Evolutionary conservation across 2,113 vertebrate species (phyloP).

Genomic region (Dipodomys ordii): DNA sequence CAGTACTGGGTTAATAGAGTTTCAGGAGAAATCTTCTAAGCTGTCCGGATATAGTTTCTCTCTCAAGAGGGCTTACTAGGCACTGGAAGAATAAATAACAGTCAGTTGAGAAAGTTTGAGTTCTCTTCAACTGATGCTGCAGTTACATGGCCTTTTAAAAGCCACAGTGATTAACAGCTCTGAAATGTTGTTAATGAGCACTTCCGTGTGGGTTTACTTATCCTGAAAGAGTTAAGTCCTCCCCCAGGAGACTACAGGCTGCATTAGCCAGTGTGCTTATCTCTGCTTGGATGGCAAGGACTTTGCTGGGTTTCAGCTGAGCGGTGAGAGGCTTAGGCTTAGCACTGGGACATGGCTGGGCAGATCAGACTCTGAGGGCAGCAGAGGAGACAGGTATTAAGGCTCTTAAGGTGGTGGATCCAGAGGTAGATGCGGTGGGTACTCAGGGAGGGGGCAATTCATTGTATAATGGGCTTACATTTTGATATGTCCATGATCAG

Average conservation of each 20-base stretch:
- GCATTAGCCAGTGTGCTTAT: conserved; percentile 20
- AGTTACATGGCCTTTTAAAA: conserved; percentile 41
- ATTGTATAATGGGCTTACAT: no score
- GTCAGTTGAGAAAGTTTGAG: background rate
- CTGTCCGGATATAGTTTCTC: conserved; percentile 33
- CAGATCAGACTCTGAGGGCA: background rate
- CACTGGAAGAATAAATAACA: conserved; percentile 48
- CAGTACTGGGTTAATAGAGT: conserved; percentile 42
- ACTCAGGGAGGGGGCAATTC: background rate
- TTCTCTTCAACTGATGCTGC: background rate
- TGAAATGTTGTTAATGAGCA: conserved; percentile 62
- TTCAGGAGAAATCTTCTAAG: background rate
- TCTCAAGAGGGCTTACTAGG: conserved; percentile 36
- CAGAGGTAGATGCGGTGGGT: background rate
- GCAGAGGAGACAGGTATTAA: background rate
- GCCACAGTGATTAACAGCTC: conserved; percentile 46
- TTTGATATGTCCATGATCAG: no score
- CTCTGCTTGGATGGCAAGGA: background rate
- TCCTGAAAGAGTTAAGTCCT: conserved; percentile 64
- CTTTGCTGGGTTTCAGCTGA: background rate
- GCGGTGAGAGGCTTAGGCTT: background rate
- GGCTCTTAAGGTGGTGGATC: background rate
- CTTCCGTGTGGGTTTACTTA: conserved; percentile 42
- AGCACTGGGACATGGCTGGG: background rate
- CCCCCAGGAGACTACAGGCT: background rate